Conservation (phyloP, 2,888 invertebrate genomes). For the Phrixothrix hirtus region DNA sequence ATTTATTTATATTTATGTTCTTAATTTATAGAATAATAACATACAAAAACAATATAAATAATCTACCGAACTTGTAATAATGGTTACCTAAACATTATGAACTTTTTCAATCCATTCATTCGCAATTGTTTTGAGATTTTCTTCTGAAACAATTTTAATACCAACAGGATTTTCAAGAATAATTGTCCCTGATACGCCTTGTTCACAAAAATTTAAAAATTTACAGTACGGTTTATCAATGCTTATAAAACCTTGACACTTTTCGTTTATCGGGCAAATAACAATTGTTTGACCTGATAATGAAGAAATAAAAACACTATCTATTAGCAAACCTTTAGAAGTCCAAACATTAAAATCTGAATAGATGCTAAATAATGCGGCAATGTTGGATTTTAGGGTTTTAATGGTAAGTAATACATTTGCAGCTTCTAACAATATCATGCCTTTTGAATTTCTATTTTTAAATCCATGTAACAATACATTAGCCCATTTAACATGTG, state of each 20-base stretch:
- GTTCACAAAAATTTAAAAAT: slow-evolving; percentile 65
- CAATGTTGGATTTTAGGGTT: slow-evolving; percentile 63
- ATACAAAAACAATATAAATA: background rate
- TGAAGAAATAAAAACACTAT: slow-evolving; percentile 49
- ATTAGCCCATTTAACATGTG: slow-evolving; percentile 70
- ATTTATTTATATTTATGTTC: too few relatives aligned
- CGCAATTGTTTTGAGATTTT: slow-evolving; percentile 7
- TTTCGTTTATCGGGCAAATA: slow-evolving; percentile 48
- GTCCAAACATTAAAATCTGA: slow-evolving; percentile 62
- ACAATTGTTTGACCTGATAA: slow-evolving; percentile 59
- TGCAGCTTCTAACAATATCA: slow-evolving; percentile 72
- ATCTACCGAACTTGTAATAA: background rate
- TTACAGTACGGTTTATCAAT: slow-evolving; percentile 63
- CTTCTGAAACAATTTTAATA: slow-evolving; percentile 1
- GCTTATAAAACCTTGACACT: background rate
- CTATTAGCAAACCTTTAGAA: slow-evolving; percentile 53
- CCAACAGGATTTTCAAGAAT: slow-evolving; percentile 72
- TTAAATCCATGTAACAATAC: slow-evolving; percentile 64
- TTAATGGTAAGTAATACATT: slow-evolving; percentile 59
- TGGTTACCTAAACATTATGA: background rate
- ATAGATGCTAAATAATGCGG: slow-evolving; percentile 69
- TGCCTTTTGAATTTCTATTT: slow-evolving; percentile 59
- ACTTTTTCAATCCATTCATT: slow-evolving; percentile 7
- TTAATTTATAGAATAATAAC: too few relatives aligned
- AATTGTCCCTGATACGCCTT: slow-evolving; percentile 60